Percentiles rank a stretch among this genome's conserved stretches.
Evolutionary conservation across 2,797 vertebrate genomes (phyloP).

Genomic region (Sphaeramia orbicularis): DNA sequence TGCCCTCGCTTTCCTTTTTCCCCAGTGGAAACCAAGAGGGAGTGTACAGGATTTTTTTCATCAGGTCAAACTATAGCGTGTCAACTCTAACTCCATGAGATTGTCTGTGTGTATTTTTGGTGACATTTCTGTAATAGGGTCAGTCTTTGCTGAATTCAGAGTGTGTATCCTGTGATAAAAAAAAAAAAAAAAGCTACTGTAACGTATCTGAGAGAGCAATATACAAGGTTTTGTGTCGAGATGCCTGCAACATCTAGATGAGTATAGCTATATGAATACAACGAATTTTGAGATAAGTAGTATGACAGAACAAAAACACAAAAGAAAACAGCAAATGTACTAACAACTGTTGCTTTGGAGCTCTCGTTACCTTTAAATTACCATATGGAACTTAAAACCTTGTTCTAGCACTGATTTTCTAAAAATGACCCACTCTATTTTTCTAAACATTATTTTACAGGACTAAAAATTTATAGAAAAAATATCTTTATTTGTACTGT

Average conservation of each 20-base stretch:
- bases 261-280: background rate
- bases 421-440: no score
- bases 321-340: no score
- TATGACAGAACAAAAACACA: no score
- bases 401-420: no score
- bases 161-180: constrained; percentile 7
- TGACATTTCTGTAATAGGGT: constrained; percentile 47
- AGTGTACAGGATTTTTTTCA: constrained; percentile 27
- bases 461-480: no score
- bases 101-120: constrained; percentile 29
- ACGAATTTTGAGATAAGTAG: no score
- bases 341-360: no score
- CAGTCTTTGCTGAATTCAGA: constrained; percentile 6
- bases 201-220: constrained; percentile 6
- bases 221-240: constrained; percentile 1
- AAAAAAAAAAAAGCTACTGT: constrained; percentile 1
- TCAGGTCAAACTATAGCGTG: constrained; percentile 51
- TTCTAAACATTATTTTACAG: no score
- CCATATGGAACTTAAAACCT: no score
- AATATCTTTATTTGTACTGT: no score
- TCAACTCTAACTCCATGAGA: constrained; percentile 35
- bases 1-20: constrained; percentile 28
- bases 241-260: background rate
- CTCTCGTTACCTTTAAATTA: no score
- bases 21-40: constrained; percentile 9